Conservation (phyloP, 2,797 vertebrate species). For the Phoeniculus purpureus region DNA sequence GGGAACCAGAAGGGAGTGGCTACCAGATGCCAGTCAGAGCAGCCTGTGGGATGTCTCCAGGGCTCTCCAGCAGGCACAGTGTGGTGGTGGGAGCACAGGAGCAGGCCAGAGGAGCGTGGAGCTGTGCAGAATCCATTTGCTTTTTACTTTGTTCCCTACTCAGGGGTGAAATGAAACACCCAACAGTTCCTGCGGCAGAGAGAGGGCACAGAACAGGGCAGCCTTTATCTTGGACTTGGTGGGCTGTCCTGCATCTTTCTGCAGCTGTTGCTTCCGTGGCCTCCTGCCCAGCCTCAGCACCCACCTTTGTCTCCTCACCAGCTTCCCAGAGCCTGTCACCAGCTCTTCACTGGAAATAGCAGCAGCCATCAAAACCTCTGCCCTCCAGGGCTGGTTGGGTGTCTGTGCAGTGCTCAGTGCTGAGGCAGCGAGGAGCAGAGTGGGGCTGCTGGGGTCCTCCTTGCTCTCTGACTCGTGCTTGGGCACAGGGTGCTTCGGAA, state of each 20-base stretch:
- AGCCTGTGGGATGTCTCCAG: background rate
- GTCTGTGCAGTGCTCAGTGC: background rate
- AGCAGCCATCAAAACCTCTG: background rate
- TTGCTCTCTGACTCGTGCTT: background rate
- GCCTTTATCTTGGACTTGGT: background rate
- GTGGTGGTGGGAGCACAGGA: rapidly evolving
- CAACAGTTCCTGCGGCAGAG: background rate
- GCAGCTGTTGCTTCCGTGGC: rapidly evolving
- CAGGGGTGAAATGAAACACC: background rate
- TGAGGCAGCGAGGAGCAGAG: background rate
- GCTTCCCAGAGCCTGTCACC: background rate
- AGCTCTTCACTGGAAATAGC: background rate
- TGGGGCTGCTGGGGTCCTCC: background rate
- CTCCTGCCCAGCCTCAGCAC: background rate
- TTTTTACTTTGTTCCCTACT: background rate
- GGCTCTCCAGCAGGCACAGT: background rate
- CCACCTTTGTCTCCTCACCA: background rate
- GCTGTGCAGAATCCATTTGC: background rate
- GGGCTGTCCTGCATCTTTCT: background rate
- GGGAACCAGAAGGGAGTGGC: background rate
- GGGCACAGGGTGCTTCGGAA: background rate
- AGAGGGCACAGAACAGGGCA: background rate
- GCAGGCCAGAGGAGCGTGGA: background rate
- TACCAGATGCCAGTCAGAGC: background rate
- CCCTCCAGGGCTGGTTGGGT: background rate